Evolutionary conservation across 2,888 invertebrate species (phyloP).

Genomic region (Temnothorax ravouxi): DNA sequence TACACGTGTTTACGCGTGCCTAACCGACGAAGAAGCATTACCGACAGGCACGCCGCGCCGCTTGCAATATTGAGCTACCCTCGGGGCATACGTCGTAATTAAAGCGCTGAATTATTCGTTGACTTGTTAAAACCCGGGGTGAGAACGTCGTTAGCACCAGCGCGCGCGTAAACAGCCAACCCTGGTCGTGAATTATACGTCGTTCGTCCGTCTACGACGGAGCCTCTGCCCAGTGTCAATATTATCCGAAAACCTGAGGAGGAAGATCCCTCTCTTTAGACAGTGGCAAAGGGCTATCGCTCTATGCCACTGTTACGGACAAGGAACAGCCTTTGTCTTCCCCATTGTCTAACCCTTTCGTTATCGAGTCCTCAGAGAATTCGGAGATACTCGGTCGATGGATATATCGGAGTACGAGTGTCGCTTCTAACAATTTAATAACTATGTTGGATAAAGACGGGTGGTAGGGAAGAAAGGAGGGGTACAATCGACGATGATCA

Average conservation of each 20-base stretch:
- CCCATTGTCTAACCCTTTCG: conserved; percentile 7
- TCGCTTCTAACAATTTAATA: not conserved
- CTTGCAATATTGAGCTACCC: conserved; percentile 78
- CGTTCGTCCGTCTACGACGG: conserved; percentile 34
- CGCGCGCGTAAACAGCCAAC: conserved; percentile 76
- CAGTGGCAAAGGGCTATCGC: not conserved
- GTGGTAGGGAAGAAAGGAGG: not conserved
- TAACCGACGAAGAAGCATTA: conserved; percentile 77
- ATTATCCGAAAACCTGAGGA: conserved; percentile 59
- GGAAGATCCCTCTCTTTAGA: conserved; percentile 14
- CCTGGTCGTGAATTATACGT: conserved; percentile 77
- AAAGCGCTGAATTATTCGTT: conserved; percentile 83
- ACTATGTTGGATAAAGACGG: not conserved
- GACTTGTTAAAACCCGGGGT: conserved; percentile 78
- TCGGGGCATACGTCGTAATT: conserved; percentile 79
- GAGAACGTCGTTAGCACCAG: conserved; percentile 81
- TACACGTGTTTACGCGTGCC: conserved; percentile 51
- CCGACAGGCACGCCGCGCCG: conserved; percentile 63
- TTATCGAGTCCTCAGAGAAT: conserved; percentile 1
- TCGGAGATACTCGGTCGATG: not conserved
- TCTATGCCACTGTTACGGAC: not conserved
- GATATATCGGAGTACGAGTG: not conserved
- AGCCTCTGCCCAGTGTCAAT: conserved; percentile 61
- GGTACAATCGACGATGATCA: conserved; percentile 8
- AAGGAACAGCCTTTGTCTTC: conserved; percentile 13